These are phyloP conservation scores for Mythimna pallens DNA, from an alignment of 2,888 invertebrate genomes.

Conservation along the genomic window DNA sequence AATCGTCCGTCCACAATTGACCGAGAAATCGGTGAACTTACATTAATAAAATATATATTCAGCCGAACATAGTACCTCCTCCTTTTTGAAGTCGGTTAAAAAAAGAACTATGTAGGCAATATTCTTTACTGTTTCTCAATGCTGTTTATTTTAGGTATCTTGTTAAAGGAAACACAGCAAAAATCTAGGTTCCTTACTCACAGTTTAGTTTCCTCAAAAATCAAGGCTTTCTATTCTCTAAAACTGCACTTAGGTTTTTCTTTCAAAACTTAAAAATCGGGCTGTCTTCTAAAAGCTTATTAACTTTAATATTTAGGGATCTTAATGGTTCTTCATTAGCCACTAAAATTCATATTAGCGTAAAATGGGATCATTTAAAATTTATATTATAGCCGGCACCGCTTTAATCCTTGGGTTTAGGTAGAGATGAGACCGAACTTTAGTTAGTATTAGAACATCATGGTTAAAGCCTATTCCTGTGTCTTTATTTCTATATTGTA, in stretches of 20 bases:
- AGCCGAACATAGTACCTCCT: too few relatives aligned
- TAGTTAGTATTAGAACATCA: constrained; percentile 5
- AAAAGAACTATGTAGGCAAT: too few relatives aligned
- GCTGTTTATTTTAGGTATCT: too few relatives aligned
- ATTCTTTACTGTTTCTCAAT: too few relatives aligned
- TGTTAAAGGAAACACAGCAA: too few relatives aligned
- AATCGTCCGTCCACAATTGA: too few relatives aligned
- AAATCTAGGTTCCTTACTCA: too few relatives aligned
- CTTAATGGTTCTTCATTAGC: constrained; percentile 55
- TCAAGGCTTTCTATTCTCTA: not conserved
- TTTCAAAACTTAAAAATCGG: constrained; percentile 34
- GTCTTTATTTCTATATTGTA: not conserved
- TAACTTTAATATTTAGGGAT: constrained; percentile 57
- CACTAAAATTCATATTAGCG: constrained; percentile 54
- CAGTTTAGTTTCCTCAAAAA: too few relatives aligned
- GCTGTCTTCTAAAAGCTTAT: constrained; percentile 46
- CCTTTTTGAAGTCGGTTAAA: too few relatives aligned
- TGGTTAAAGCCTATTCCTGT: not conserved
- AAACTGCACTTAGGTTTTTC: constrained; percentile 25
- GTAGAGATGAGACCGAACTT: constrained; percentile 28
- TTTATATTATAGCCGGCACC: constrained; percentile 38
- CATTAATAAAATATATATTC: too few relatives aligned
- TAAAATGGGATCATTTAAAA: constrained; percentile 56
- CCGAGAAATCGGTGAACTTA: too few relatives aligned
- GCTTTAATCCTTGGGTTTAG: constrained; percentile 34